A percentile compares a stretch with the other conserved stretches of the same genome.
These are phyloP conservation scores for Phanerotoma sp. DNA, from an alignment of 2,888 invertebrate genomes.

Conservation along the genomic window DNA sequence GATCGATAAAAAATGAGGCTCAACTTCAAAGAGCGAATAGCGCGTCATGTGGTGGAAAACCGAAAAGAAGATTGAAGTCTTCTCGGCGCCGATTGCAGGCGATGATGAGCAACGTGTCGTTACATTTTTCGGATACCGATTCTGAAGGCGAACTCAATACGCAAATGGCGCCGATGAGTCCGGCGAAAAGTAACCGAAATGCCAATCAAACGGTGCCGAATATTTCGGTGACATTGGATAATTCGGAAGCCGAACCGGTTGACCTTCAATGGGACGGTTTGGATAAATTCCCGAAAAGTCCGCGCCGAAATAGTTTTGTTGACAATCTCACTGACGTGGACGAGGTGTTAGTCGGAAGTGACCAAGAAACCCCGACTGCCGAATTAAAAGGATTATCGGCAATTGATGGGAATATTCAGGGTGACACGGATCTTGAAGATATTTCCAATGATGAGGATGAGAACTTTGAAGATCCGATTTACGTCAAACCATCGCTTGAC, in stretches of 20 bases:
- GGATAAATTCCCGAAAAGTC: conserved; percentile 19
- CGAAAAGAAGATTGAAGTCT: conserved; percentile 50
- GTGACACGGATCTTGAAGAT: conserved; percentile 53
- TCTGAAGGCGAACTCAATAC: conserved; percentile 50
- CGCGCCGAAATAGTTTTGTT: conserved; percentile 40
- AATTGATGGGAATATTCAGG: conserved; percentile 36
- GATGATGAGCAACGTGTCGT: conserved; percentile 50
- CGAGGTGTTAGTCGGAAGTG: conserved; percentile 50
- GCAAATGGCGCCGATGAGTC: conserved; percentile 27
- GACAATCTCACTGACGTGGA: conserved; percentile 53
- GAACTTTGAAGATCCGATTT: conserved; percentile 40
- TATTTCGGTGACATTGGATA: conserved; percentile 47
- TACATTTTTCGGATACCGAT: conserved; percentile 55
- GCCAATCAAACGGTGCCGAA: conserved; percentile 37
- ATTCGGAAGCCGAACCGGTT: conserved; percentile 25
- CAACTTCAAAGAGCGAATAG: conserved; percentile 21
- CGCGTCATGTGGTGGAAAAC: conserved; percentile 34
- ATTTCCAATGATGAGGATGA: conserved; percentile 47
- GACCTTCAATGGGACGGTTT: conserved; percentile 21
- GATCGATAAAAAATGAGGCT: conserved; percentile 14
- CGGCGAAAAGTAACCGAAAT: conserved; percentile 12
- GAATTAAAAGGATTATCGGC: conserved; percentile 34
- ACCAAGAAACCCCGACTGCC: conserved; percentile 38
- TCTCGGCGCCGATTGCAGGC: conserved; percentile 50
- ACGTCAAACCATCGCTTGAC: conserved; percentile 42